Conservation (phyloP, 2,113 vertebrate species). For the Rhegmatorhina hoffmannsi region DNA sequence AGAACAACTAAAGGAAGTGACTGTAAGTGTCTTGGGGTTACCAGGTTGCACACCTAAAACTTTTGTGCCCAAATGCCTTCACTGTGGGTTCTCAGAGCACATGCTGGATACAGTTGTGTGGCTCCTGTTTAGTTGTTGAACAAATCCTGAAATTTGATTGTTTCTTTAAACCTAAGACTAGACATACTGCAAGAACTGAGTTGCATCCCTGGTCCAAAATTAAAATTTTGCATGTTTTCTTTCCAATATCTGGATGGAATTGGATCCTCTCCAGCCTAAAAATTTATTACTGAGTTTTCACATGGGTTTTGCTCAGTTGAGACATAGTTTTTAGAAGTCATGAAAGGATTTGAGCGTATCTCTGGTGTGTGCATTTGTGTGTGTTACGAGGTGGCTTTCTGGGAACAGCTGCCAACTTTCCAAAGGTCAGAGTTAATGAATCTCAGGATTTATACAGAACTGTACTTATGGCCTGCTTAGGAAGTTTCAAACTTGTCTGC, state of each 20-base stretch:
- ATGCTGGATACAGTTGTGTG: not conserved
- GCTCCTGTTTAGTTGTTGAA: not conserved
- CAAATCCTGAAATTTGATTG: not conserved
- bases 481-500: not conserved
- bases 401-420: not conserved
- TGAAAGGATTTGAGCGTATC: not conserved
- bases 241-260: not conserved
- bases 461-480: not conserved
- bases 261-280: not conserved
- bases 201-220: not conserved
- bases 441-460: not conserved
- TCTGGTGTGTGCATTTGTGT: not conserved
- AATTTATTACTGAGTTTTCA: not conserved
- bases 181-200: not conserved
- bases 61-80: fast-evolving
- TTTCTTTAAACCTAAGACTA: not conserved
- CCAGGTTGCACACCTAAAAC: not conserved
- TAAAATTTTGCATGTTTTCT: not conserved
- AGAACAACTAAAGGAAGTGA: slow-evolving; percentile 88
- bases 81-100: not conserved
- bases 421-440: slow-evolving; percentile 1
- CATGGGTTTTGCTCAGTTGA: not conserved
- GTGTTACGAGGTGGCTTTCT: not conserved
- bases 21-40: slow-evolving; percentile 71
- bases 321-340: not conserved